Evolutionary conservation across 2,888 invertebrate species (phyloP).

Genomic region (Tipula helvola): DNA sequence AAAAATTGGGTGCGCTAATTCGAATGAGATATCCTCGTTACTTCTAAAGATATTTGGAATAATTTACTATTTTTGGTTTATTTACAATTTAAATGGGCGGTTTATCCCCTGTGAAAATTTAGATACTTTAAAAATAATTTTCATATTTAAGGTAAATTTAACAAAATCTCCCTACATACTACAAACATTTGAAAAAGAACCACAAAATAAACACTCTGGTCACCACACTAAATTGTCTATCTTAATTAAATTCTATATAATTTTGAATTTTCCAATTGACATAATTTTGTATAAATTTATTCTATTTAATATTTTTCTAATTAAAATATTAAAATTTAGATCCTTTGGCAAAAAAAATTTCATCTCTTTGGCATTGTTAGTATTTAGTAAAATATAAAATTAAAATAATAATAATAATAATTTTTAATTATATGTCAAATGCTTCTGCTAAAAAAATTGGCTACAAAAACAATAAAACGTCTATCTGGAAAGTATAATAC

Average conservation of each 20-base stretch:
- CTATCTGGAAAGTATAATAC: neutral
- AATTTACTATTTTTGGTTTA: too few relatives aligned
- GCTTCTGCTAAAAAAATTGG: neutral
- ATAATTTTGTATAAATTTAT: neutral
- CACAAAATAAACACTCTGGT: neutral
- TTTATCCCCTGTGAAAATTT: too few relatives aligned
- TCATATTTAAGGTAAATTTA: neutral
- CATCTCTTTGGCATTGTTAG: neutral
- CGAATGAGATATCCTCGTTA: too few relatives aligned
- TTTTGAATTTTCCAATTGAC: neutral
- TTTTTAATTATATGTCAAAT: neutral
- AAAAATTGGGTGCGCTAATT: too few relatives aligned
- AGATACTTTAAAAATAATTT: too few relatives aligned
- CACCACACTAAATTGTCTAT: neutral
- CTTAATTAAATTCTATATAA: neutral
- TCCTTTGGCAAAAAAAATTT: neutral
- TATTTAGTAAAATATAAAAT: neutral
- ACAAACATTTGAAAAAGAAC: neutral
- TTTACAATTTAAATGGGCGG: too few relatives aligned
- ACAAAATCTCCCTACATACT: neutral
- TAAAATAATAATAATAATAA: neutral
- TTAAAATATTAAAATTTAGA: neutral
- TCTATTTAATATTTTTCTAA: neutral
- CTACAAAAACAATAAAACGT: neutral
- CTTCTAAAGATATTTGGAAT: too few relatives aligned